Percentiles rank a stretch among this genome's conserved stretches.
phyloP scores from a whole-genome alignment of 30 jellyfish, hydroid and myxozoan genomes.

The Aurelia coerulea region DNA sequence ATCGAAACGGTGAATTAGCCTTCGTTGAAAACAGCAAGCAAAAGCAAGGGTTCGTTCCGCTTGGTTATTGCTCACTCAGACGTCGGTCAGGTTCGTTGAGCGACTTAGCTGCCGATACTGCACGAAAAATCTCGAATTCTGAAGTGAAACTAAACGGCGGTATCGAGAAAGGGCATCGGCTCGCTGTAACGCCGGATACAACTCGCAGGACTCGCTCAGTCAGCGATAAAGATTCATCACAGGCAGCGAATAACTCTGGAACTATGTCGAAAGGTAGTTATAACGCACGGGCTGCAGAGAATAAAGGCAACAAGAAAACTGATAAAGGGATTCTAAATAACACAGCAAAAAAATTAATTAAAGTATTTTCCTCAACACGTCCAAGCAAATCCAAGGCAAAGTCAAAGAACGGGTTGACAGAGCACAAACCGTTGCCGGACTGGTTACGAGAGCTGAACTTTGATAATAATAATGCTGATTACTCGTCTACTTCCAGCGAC shows the following conservation, averaged over 20 bases:
- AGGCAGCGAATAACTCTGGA: not conserved
- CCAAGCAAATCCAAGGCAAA: conserved; percentile 17
- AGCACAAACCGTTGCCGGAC: conserved; percentile 23
- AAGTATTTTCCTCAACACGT: conserved; percentile 24
- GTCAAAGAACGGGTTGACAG: not conserved
- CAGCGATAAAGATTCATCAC: not conserved
- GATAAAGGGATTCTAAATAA: conserved; percentile 48
- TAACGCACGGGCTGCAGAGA: conserved; percentile 49
- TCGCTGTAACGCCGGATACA: not conserved
- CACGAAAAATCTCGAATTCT: conserved; percentile 19
- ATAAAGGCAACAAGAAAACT: conserved; percentile 4
- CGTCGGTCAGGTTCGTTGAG: conserved; percentile 52
- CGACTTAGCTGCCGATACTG: conserved; percentile 32
- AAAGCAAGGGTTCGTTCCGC: conserved; percentile 70
- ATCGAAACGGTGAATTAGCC: conserved; percentile 73
- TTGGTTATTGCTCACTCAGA: conserved; percentile 51
- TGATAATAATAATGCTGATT: conserved; percentile 28
- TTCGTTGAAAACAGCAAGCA: conserved; percentile 54
- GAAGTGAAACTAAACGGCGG: not conserved
- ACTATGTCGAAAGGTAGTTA: conserved; percentile 50
- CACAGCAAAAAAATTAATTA: conserved; percentile 52
- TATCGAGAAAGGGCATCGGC: not conserved
- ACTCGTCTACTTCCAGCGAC: conserved; percentile 52
- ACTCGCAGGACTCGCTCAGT: not conserved
- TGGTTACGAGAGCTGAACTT: conserved; percentile 48